Evolutionary conservation across 2,797 vertebrate species (phyloP).

Genomic region (Anguilla obscura): DNA sequence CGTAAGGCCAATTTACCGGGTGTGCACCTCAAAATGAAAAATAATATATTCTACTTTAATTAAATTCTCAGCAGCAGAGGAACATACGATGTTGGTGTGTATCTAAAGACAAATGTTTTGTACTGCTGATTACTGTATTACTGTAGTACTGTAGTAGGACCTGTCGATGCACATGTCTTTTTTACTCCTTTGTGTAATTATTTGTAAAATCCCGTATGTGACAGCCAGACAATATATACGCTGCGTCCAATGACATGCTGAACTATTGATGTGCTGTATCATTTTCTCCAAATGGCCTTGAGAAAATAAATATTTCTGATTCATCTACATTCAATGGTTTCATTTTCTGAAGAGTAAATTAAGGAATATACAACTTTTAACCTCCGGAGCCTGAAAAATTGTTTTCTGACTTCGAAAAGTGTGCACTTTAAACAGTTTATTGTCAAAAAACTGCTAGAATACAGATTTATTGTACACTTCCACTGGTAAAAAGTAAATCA

Average conservation of each 20-base stretch:
- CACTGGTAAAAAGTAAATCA: no score
- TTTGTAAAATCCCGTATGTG: background rate
- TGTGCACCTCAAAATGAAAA: background rate
- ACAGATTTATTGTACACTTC: no score
- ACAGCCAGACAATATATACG: background rate
- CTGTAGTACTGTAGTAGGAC: background rate
- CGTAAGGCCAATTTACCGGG: background rate
- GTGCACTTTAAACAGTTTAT: no score
- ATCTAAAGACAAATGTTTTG: no score
- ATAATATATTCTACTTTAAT: background rate
- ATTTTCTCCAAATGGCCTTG: background rate
- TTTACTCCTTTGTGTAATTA: background rate
- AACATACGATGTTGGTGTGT: no score
- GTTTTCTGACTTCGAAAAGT: background rate
- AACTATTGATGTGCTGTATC: background rate
- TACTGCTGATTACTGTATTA: no score
- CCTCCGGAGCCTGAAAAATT: background rate
- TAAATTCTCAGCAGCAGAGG: no score
- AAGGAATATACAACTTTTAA: background rate
- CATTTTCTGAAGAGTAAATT: background rate
- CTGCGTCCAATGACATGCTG: background rate
- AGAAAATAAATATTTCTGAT: background rate
- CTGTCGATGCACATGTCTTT: background rate
- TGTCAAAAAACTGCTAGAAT: no score
- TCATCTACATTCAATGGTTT: background rate